Conservation (phyloP, 1,140 invertebrate species). For the Cataglyphis hispanica region DNA sequence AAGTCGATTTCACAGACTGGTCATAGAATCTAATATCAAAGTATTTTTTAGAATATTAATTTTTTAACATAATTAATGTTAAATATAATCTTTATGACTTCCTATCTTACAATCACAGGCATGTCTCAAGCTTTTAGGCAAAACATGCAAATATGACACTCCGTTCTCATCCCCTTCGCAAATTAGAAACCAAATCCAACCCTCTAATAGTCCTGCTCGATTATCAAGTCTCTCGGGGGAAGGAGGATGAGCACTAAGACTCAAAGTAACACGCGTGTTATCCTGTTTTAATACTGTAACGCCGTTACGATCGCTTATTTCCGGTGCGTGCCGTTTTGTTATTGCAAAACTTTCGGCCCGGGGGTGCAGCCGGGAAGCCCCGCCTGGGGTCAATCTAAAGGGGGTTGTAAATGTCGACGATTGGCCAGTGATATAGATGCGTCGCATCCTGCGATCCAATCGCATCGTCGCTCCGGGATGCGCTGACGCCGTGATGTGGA, state of each 20-base stretch:
- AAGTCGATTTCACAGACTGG: not conserved
- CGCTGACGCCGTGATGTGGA: conserved; percentile 75
- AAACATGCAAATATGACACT: not conserved
- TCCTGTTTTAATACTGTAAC: conserved; percentile 56
- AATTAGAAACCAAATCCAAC: not conserved
- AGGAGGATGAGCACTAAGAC: not conserved
- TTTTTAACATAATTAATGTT: not conserved
- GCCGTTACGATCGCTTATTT: conserved; percentile 49
- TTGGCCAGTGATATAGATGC: conserved; percentile 85
- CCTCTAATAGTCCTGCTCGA: not conserved
- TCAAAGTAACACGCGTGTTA: not conserved
- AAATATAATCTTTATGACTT: not conserved
- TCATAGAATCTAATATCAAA: not conserved
- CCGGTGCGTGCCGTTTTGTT: conserved; percentile 65
- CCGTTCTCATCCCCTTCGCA: not conserved
- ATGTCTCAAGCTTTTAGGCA: conserved; percentile 2
- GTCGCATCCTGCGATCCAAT: conserved; percentile 79
- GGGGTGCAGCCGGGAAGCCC: conserved; percentile 71
- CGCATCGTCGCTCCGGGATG: conserved; percentile 52
- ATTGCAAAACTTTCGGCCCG: conserved; percentile 56
- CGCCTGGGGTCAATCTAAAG: conserved; percentile 83
- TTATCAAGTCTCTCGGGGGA: not conserved
- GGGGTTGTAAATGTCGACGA: conserved; percentile 71
- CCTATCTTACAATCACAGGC: not conserved
- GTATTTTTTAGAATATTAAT: not conserved